These are phyloP conservation scores for Anser brachyrhynchus DNA, from an alignment of 2,113 vertebrate species.

Conservation along the genomic window DNA sequence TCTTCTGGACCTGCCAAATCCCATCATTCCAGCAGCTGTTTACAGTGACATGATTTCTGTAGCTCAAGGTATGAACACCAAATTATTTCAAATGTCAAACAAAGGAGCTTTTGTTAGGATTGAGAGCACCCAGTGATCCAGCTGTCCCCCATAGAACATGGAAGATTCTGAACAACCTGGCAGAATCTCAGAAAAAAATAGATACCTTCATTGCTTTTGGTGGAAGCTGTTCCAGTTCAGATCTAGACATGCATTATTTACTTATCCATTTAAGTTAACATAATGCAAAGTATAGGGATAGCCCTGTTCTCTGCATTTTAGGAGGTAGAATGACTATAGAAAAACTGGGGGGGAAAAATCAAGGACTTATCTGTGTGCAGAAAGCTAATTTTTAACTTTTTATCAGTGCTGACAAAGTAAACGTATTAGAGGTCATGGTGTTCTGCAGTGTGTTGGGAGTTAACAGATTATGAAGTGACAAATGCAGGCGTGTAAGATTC, in stretches of 20 bases:
- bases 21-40: conserved; percentile 86
- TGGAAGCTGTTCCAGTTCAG: neutral
- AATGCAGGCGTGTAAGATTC: conserved; percentile 4
- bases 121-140: neutral
- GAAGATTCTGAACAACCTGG: neutral
- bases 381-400: conserved; percentile 77
- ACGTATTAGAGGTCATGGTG: conserved; percentile 57
- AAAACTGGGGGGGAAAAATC: conserved; percentile 13
- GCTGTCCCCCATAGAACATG: neutral
- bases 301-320: neutral
- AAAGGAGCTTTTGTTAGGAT: neutral
- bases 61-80: conserved; percentile 82
- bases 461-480: conserved; percentile 39
- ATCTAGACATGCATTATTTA: neutral
- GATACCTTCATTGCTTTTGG: neutral
- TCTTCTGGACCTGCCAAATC: conserved; percentile 93
- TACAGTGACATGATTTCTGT: conserved; percentile 87
- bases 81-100: neutral
- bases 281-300: neutral
- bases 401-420: conserved; percentile 67
- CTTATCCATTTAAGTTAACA: neutral
- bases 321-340: neutral
- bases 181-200: neutral
- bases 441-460: neutral
- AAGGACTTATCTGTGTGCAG: conserved; percentile 57